phyloP scores from a whole-genome alignment of 1,140 invertebrate species.

The Formica exsecta region DNA sequence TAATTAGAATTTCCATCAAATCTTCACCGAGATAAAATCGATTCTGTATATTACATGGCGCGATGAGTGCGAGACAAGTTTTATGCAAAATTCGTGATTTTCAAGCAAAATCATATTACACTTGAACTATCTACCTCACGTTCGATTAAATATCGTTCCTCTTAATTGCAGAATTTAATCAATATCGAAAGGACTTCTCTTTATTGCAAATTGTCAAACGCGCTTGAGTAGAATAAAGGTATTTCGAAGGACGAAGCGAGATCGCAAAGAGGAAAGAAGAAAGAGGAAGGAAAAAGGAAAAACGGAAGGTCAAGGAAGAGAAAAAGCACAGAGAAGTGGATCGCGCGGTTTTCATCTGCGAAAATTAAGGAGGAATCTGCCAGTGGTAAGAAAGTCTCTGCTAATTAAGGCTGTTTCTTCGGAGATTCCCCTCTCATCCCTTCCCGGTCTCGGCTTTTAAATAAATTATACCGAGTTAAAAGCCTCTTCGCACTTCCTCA shows the following conservation, averaged over 20 bases:
- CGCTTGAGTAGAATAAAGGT: constrained; percentile 30
- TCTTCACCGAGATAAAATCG: constrained; percentile 31
- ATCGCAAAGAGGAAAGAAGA: not conserved
- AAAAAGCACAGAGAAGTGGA: constrained; percentile 37
- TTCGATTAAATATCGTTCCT: not conserved
- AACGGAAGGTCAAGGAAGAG: not conserved
- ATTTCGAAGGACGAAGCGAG: constrained; percentile 19
- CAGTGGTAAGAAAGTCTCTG: constrained; percentile 68
- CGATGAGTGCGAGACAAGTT: constrained; percentile 3
- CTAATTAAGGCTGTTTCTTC: constrained; percentile 79
- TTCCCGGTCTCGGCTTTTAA: constrained; percentile 69
- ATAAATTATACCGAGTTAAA: constrained; percentile 80
- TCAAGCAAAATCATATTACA: constrained; percentile 25
- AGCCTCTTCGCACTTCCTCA: constrained; percentile 78
- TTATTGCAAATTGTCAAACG: constrained; percentile 26
- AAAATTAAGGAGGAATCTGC: constrained; percentile 68
- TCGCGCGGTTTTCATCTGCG: constrained; percentile 76
- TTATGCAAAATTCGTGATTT: constrained; percentile 7
- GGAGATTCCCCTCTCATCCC: constrained; percentile 64
- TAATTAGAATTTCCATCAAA: constrained; percentile 40
- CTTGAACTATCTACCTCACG: constrained; percentile 11
- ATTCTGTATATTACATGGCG: constrained; percentile 9
- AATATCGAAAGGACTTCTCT: constrained; percentile 35
- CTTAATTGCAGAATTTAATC: constrained; percentile 60
- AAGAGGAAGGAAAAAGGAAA: not conserved